A percentile compares a stretch with the other conserved stretches of the same genome.
These are phyloP conservation scores for Habropoda laboriosa DNA, from an alignment of 1,140 invertebrate species.

Conservation along the genomic window DNA sequence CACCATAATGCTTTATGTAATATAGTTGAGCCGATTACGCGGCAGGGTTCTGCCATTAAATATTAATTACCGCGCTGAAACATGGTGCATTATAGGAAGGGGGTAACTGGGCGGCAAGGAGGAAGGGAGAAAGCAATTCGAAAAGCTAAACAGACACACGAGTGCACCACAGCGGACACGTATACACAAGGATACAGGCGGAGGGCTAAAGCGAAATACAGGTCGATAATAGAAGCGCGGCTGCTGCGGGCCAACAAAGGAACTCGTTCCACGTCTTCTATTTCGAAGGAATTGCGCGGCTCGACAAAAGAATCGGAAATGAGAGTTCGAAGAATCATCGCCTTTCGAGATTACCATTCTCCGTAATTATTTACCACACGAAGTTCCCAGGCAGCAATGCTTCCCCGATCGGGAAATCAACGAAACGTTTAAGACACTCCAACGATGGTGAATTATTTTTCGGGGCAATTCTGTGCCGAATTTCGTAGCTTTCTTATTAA, in stretches of 20 bases:
- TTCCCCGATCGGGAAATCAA: not conserved
- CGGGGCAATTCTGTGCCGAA: too few species aligned
- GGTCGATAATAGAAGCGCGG: constrained; percentile 38
- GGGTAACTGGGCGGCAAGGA: not conserved
- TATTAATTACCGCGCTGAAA: constrained; percentile 60
- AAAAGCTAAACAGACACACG: constrained; percentile 2
- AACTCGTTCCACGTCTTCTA: constrained; percentile 27
- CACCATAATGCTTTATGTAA: constrained; percentile 46
- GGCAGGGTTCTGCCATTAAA: constrained; percentile 50
- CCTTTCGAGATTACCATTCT: not conserved
- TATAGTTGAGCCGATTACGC: constrained; percentile 60
- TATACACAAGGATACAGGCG: not conserved
- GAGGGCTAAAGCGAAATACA: not conserved
- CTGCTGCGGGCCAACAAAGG: constrained; percentile 8
- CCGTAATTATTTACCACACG: constrained; percentile 11
- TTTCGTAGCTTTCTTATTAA: too few species aligned
- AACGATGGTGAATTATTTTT: too few species aligned
- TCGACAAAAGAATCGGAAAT: constrained; percentile 14
- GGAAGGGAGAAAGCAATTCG: not conserved
- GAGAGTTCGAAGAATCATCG: not conserved
- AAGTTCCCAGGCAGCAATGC: not conserved
- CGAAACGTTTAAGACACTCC: too few species aligned
- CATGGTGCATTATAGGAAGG: constrained; percentile 29
- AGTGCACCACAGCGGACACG: too few species aligned
- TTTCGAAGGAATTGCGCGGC: constrained; percentile 6